Evolutionary conservation across 2,797 vertebrate species (phyloP).

Genomic region (Lepus oiostolus): DNA sequence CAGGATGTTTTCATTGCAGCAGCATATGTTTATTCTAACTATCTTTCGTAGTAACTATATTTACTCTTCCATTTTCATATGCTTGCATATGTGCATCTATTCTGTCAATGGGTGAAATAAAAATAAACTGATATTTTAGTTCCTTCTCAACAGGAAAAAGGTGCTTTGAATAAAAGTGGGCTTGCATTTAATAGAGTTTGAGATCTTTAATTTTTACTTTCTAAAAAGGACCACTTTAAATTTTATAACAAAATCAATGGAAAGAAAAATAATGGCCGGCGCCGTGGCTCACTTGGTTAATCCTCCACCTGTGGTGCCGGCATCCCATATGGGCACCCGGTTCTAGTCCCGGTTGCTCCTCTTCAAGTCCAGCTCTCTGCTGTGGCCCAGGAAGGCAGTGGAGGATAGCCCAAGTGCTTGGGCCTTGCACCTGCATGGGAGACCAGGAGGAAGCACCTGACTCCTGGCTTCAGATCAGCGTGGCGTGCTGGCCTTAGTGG

Average conservation of each 20-base stretch:
- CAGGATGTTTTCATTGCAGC: background rate
- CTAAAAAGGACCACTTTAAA: background rate
- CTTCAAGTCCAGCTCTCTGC: no score
- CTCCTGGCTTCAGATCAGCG: no score
- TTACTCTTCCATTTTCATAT: background rate
- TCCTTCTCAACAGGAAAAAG: background rate
- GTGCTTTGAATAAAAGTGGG: background rate
- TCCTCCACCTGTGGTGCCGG: no score
- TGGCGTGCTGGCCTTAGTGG: no score
- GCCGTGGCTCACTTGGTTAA: no score
- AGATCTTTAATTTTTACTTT: background rate
- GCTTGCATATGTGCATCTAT: background rate
- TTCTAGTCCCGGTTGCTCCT: no score
- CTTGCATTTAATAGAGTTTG: background rate
- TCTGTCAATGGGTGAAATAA: background rate
- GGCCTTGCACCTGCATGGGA: no score
- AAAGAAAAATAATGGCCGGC: background rate
- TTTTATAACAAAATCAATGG: conserved; percentile 4
- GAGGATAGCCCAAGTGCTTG: no score
- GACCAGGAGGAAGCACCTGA: no score
- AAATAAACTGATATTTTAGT: background rate
- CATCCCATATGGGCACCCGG: no score
- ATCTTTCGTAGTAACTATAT: background rate
- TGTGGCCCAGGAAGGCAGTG: no score
- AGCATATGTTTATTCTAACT: background rate